Conservation (phyloP, 2,888 invertebrate species). For the Tyria jacobaeae region DNA sequence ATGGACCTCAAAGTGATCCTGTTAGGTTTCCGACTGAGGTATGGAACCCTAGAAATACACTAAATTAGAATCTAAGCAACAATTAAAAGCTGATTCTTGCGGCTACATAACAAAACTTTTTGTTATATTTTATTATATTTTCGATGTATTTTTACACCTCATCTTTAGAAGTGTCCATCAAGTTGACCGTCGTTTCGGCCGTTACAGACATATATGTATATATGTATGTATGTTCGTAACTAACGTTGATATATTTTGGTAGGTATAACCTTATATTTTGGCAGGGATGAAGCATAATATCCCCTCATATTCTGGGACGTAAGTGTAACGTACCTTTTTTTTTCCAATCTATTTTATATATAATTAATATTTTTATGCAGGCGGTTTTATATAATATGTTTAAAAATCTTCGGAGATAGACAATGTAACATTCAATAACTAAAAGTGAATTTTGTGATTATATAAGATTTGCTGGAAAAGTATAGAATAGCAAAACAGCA, state of each 20-base stretch:
- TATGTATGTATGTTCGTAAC: too few relatives aligned
- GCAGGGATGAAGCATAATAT: conserved; percentile 2
- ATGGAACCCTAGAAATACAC: too few relatives aligned
- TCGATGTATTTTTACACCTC: not conserved
- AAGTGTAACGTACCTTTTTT: not conserved
- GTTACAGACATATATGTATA: not conserved
- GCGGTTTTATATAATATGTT: not conserved
- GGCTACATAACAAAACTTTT: not conserved
- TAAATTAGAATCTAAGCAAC: not conserved
- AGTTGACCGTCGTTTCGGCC: not conserved
- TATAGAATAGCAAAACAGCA: not conserved
- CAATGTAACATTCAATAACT: not conserved
- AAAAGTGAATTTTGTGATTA: not conserved
- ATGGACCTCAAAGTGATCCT: too few relatives aligned
- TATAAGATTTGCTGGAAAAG: not conserved
- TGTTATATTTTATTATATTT: not conserved
- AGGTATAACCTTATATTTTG: not conserved
- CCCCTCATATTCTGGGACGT: not conserved
- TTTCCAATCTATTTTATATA: not conserved
- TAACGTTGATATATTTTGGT: not conserved
- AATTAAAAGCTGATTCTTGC: not conserved
- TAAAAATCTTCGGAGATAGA: not conserved
- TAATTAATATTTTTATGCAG: not conserved
- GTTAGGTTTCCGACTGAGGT: too few relatives aligned
- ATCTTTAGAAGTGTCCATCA: not conserved